Evolutionary conservation across 2,888 invertebrate species (phyloP), one percentile per base, ranked within the genome.

Genomic region (Oscheius sp.): DNA sequence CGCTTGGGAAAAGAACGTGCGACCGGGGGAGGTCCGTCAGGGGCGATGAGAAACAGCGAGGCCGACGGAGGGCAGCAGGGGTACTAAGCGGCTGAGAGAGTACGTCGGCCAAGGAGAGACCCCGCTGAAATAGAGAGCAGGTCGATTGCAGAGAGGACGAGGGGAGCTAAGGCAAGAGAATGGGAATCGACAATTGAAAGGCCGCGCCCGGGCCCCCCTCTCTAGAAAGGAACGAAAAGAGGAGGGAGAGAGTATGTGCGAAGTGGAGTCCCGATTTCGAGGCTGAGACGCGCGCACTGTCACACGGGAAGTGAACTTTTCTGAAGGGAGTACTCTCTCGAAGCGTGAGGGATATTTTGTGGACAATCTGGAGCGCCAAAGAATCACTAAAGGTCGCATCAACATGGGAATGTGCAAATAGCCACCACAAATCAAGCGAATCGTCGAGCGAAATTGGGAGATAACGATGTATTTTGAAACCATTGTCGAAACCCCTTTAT

Each of bases 81-180:
- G 58, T 10, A 59, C 70, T 70, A 70, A 59, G 50, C 48, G 11
- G 59, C 47, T 32, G 47, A 70, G 33, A 70, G 42, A 70, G 70
- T 42, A 9, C 2, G 58, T 2, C 11, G 21, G n/a, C 70, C 48
- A 42, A 33, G 66, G 70, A 70, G 59, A 58, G 58, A 29, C 53
- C 9, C 9, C 21, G 70, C 13, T 57, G 4, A 1, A 11, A 29
- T 21, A 42, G 47, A 58, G 58, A 70, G 35, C 37, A 47, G 1
- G 33, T 32, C 2, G 48, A 58, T 13, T 3, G 37, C 32, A 32
- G 70, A 58, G 70, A 2, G 13, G 1, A 53, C 35, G 68, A 70
- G 70, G 70, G 70, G 57, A 58, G 70, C 70, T 70, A 70, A 59
- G 59, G 70, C 7, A 47, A 65, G 32, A 55, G 68, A 68, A 53